Evolutionary conservation across 2,113 vertebrate species (phyloP).

Genomic region (Mus pahari): DNA sequence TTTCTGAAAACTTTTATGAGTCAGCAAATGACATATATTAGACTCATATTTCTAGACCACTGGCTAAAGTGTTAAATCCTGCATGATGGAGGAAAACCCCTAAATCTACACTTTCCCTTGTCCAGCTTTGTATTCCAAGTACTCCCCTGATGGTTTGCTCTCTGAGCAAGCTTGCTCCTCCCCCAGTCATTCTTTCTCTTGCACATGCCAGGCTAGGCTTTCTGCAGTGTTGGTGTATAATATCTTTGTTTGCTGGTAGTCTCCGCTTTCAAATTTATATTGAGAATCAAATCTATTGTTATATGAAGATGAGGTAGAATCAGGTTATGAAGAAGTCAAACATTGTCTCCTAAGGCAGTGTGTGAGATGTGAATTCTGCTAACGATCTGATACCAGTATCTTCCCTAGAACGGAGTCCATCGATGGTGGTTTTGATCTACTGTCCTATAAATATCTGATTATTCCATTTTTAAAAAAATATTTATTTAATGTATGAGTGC

Average conservation of each 20-base stretch:
- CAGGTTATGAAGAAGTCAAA: background rate
- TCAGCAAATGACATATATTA: background rate
- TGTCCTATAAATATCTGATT: background rate
- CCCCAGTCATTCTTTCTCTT: background rate
- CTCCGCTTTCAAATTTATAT: background rate
- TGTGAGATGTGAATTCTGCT: background rate
- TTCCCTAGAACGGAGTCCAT: background rate
- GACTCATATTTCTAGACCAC: background rate
- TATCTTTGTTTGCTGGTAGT: background rate
- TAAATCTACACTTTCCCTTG: background rate
- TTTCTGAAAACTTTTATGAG: background rate
- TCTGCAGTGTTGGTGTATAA: background rate
- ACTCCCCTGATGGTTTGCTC: background rate
- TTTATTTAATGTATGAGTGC: too few relatives aligned
- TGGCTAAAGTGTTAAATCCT: conserved; percentile 15
- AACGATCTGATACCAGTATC: background rate
- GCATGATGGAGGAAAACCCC: background rate
- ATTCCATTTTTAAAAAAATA: too few relatives aligned
- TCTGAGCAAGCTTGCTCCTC: background rate
- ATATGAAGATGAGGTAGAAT: background rate
- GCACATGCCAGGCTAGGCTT: background rate
- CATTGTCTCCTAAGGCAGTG: background rate
- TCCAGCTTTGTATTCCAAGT: background rate
- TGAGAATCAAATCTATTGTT: background rate
- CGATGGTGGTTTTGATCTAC: background rate